Evolutionary conservation across 1,140 invertebrate species (phyloP), one percentile per base, ranked within the genome.

Genomic region (Babylonia areolata): DNA sequence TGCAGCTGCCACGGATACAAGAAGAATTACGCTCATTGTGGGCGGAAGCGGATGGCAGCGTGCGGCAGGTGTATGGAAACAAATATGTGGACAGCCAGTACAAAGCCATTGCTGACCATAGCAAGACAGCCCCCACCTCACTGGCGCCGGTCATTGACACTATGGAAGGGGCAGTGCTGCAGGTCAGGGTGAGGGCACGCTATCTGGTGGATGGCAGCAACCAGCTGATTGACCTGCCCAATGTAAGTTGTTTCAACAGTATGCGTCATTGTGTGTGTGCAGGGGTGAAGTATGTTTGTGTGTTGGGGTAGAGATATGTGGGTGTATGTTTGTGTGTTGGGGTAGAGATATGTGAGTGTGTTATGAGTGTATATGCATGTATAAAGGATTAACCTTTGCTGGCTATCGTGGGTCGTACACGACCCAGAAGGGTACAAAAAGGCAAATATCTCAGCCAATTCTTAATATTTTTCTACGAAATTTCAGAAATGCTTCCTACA

Each of bases 131-230:
- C 35, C 80, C 86, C 35, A 77, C 39, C 3, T 85, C 37, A 23
- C 54, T 90, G 51, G 87, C 84, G 9, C 90, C 90, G 15, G 92
- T 93, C n/a, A 77, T 90, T 28, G 90, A 92, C 39, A 89, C 87
- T 31, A 85, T 92, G 85, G 88, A 89, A 31, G 86, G 90, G 58
- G 90, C 90, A 17, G 81, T 93, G 11, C 79, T 35, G 11, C 88
- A 87, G 69, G 51, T 79, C 11, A 88, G 85, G 12, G 90, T 91
- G 2, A 35, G 80, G 15, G 37, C 77, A 28, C 87, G 89, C 33
- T 92, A 93, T 58, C 86, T 93, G 9, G 86, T 93, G 6, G 87
- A 89, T 80, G 92, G 92, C 20, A 88, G 89, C 71, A 89, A 89
- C 79, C 31, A 88, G 77, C 23, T 85, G n/a, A 73, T 88, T 78